phyloP scores from a whole-genome alignment of 2,888 invertebrate species.

The Dexiosoma caninum region DNA sequence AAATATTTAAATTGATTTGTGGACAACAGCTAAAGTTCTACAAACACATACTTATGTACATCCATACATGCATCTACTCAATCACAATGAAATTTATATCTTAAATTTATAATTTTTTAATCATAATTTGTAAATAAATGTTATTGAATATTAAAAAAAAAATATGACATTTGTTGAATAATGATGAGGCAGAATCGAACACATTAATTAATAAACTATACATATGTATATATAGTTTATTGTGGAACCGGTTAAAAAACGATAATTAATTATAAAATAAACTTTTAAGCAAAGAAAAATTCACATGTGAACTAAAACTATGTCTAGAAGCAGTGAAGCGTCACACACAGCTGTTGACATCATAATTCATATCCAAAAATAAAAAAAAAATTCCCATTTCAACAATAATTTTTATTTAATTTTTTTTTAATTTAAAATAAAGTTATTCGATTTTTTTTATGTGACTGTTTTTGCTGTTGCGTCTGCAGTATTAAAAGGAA shows the following conservation, averaged over 20 bases:
- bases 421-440: background rate
- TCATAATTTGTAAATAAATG: conserved; percentile 52
- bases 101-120: conserved; percentile 52
- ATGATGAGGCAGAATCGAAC: background rate
- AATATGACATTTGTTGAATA: conserved; percentile 19
- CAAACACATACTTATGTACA: background rate
- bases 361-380: conserved; percentile 71
- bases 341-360: conserved; percentile 72
- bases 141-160: conserved; percentile 29
- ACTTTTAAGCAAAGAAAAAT: background rate
- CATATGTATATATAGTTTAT: background rate
- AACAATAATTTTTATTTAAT: background rate
- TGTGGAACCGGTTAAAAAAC: background rate
- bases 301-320: background rate
- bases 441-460: conserved; percentile 8
- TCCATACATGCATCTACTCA: background rate
- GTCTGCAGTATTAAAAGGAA: conserved; percentile 33
- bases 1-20: conserved; percentile 55
- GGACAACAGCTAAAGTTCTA: background rate
- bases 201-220: background rate
- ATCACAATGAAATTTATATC: conserved; percentile 18
- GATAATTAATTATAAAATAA: background rate
- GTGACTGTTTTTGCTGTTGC: background rate
- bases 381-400: background rate
- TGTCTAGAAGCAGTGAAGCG: background rate